Evolutionary conservation across 2,888 invertebrate species (phyloP), one percentile per base, ranked within the genome.

Genomic region (Cartodere bifasciata): DNA sequence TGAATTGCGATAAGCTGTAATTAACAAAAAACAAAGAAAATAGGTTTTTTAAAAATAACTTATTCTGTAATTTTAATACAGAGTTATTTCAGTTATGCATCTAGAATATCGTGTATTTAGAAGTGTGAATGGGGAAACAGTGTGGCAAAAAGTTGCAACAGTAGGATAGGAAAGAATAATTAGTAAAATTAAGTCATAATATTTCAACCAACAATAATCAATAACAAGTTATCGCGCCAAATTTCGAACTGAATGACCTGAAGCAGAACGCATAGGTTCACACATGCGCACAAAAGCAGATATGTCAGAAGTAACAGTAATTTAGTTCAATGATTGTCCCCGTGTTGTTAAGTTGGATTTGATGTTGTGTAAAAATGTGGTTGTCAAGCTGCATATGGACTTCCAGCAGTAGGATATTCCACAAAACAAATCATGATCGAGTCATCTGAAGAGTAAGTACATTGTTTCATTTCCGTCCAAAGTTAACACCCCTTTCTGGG

Each of bases 401-500:
- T 45, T 43, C 44, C 72, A 75, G 71, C 73, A 78, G 74, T 83
- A 81, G 76, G 72, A 73, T 75, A 74, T 77, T 77, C 72, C 72
- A 72, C 72, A 75, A 73, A 66, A 76, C 77, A 68, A 81, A 83
- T 68, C 82, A 85, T 84, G 84, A 83, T 81, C 78, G 84, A 83
- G 74, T 75, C 76, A 75, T 78, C 75, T 78, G 84, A 85, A 73
- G 81, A 82, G 84, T 85, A 70, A 82, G 81, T 76, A 59, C 40
- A 52, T 42, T 50, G 54, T 48, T 55, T 41, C 39, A 36, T 37
- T 31, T 20, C 34, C 10, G n/a, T n/a, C 17, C 13, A 10, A 15
- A 23, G 30, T 34, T 27, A 36, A 40, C 41, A 40, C 41, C 42
- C 41, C 40, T 38, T 35, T 40, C 40, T 43, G 39, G 44, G 43